These are phyloP conservation scores for Drosophila robusta DNA, from an alignment of 2,888 invertebrate species.

Conservation along the genomic window DNA sequence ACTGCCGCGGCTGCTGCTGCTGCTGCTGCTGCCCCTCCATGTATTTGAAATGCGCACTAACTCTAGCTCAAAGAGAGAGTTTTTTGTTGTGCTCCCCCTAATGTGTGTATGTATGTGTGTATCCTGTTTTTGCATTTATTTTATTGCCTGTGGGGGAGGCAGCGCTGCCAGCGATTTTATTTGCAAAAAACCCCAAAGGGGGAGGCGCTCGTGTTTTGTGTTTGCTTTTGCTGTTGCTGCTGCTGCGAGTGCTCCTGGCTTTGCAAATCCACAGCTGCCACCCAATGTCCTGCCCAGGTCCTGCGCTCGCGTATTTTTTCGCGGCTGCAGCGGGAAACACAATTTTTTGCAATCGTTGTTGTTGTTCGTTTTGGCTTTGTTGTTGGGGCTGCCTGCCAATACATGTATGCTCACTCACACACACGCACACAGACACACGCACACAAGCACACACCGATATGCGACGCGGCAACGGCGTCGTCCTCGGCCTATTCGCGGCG, in stretches of 20 bases:
- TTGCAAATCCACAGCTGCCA: constrained; percentile 57
- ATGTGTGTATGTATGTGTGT: constrained; percentile 30
- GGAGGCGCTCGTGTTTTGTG: constrained; percentile 29
- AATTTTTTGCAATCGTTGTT: constrained; percentile 53
- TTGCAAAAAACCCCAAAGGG: constrained; percentile 51
- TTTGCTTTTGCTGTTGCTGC: constrained; percentile 19
- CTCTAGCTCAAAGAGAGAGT: constrained; percentile 70
- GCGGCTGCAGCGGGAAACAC: constrained; percentile 70
- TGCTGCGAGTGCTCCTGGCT: constrained; percentile 28
- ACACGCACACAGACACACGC: constrained; percentile 12
- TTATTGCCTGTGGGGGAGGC: constrained; percentile 57
- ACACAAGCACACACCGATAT: constrained; percentile 17
- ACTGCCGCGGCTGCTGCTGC: constrained; percentile 20
- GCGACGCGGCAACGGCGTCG: constrained; percentile 68
- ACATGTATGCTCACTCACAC: constrained; percentile 45
- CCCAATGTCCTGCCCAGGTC: constrained; percentile 58
- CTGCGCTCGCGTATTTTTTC: constrained; percentile 78
- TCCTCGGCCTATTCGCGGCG: constrained; percentile 81
- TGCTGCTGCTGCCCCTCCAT: constrained; percentile 64
- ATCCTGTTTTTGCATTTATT: constrained; percentile 67
- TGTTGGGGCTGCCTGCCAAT: constrained; percentile 60
- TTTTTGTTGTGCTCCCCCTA: constrained; percentile 33
- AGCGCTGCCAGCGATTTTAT: constrained; percentile 65
- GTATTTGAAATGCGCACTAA: constrained; percentile 83
- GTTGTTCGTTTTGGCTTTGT: constrained; percentile 29